Base-by-base conservation (phyloP, 92 coral and sea anemone genomes). In the Porites evermanni region DNA sequence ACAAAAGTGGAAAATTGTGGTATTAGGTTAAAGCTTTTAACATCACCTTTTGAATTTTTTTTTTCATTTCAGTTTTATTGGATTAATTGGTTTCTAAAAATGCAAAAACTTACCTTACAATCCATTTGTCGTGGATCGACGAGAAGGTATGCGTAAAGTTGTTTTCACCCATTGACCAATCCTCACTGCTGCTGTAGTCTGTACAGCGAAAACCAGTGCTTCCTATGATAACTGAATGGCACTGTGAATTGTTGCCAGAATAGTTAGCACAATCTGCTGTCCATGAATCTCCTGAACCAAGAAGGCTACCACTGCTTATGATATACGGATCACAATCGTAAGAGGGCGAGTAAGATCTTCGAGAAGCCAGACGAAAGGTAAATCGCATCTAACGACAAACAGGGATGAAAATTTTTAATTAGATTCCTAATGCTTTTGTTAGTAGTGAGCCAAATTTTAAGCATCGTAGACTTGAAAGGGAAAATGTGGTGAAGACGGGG, bases 121-220 rank as follows among this genome's bases (percentile, higher is more conserved):
- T 53, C 87, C 87, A 83, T 24, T 20, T 52, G 5, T 51, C 6
- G 24, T 23, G 12, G 21, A 16, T 6, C 0, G 72, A 73, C 8
- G 84, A 61, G 71, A 88, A 88, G 24, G 85, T 83, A 20, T 83
- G 78, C 2, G 87, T 83, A 54, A 89, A 89, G 29, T 84, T 65
- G 59, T 89, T 89, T 83, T 89, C 84, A 14, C 92, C 92, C 79
- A 78, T 79, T 23, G 92, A 70, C 92, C 92, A 89, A n/a, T 83
- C 92, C 56, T 89, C 92, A 38, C 26, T 60, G 53, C 4, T 17
- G 67, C 92, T 89, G 59, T 47, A 76, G 72, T 86, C 87, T 26
- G 92, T 89, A 47, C 92, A 89, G 38, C 54, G 53, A 26, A 83
- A 89, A 20, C 92, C 89, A 38, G 92, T 84, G 53, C 72, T 26